Percentiles rank a stretch among this genome's conserved stretches.
These are phyloP conservation scores for Drosophila neutralis DNA, from an alignment of 2,888 invertebrate species.

Conservation along the genomic window DNA sequence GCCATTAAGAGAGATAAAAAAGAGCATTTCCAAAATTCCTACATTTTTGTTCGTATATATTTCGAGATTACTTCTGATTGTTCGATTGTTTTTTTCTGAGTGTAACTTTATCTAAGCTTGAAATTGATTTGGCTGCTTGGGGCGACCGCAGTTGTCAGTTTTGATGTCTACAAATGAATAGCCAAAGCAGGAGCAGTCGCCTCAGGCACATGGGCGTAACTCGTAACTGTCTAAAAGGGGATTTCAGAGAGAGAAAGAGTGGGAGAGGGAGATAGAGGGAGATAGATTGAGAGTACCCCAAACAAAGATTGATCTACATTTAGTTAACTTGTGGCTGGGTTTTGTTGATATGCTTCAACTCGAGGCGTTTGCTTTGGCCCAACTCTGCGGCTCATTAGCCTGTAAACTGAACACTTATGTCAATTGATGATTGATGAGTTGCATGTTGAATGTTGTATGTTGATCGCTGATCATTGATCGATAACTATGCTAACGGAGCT, in stretches of 20 bases:
- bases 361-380: slow-evolving; percentile 21
- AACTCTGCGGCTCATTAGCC: slow-evolving; percentile 60
- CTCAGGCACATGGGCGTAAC: slow-evolving; percentile 36
- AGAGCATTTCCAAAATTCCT: neutral
- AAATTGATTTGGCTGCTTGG: slow-evolving; percentile 51
- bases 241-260: neutral
- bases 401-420: slow-evolving; percentile 53
- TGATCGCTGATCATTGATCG: slow-evolving; percentile 33
- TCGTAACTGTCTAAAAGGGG: slow-evolving; percentile 14
- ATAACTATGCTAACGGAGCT: slow-evolving; percentile 22
- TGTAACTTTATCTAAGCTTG: slow-evolving; percentile 30
- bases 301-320: slow-evolving; percentile 72
- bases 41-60: rapidly evolving
- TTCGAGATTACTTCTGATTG: neutral
- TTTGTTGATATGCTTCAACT: slow-evolving; percentile 50
- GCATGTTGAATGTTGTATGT: slow-evolving; percentile 19
- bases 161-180: slow-evolving; percentile 51
- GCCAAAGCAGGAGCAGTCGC: slow-evolving; percentile 8
- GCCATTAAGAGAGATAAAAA: too few relatives aligned
- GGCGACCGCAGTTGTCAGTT: slow-evolving; percentile 56
- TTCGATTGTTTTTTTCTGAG: neutral
- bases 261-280: neutral
- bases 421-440: slow-evolving; percentile 62
- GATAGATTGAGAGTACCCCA: neutral
- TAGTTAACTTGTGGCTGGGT: slow-evolving; percentile 1